phyloP scores from a whole-genome alignment of 2,888 invertebrate genomes.

The Shargacucullia verbasci region DNA sequence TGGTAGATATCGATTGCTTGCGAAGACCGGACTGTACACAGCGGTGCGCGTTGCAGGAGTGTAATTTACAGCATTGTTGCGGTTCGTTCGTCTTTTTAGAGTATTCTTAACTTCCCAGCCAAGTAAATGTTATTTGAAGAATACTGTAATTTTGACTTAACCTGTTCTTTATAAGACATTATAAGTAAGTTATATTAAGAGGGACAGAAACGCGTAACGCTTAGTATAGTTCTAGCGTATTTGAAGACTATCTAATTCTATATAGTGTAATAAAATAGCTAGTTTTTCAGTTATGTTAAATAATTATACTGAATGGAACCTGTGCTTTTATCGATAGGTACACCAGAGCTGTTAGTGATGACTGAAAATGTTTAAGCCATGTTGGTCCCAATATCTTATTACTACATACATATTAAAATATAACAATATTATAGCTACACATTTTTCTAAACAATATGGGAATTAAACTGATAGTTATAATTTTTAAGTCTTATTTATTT shows the following conservation, averaged over 20 bases:
- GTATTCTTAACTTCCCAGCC: too few relatives aligned
- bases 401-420: neutral
- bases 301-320: conserved; percentile 19
- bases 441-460: conserved; percentile 6
- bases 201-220: conserved; percentile 1
- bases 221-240: conserved; percentile 20
- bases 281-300: conserved; percentile 33
- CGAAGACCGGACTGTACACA: conserved; percentile 15
- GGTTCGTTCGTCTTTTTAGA: too few relatives aligned
- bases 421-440: neutral
- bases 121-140: too few relatives aligned
- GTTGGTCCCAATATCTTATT: conserved; percentile 5
- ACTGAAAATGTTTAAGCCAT: conserved; percentile 18
- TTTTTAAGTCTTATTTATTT: conserved; percentile 19
- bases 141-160: too few relatives aligned
- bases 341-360: neutral
- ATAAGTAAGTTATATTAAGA: too few relatives aligned
- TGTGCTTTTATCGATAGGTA: conserved; percentile 24
- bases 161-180: conserved; percentile 5
- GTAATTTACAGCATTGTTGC: too few relatives aligned
- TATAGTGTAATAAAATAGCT: conserved; percentile 24
- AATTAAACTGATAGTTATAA: conserved; percentile 20
- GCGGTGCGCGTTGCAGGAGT: conserved; percentile 8
- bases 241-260: conserved; percentile 41
- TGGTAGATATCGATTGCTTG: conserved; percentile 23